Evolutionary conservation across 2,888 invertebrate genomes (phyloP), one percentile per base, ranked within the genome.

Genomic region (Embidobia sp.): DNA sequence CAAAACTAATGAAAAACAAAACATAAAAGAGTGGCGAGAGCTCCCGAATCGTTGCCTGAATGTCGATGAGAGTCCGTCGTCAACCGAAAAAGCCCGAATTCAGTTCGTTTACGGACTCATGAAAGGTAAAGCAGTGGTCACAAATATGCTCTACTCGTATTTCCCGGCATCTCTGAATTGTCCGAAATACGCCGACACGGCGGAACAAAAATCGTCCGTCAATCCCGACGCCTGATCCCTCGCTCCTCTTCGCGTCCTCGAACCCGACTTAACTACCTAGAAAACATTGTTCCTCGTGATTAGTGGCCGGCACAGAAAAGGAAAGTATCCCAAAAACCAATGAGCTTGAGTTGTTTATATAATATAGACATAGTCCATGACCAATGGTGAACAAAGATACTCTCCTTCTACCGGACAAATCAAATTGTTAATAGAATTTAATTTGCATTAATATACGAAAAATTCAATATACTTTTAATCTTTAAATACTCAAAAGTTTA

Each of bases 251-350:
- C 37, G 49, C 63, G 31, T 67, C 46, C 29, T 16, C 29, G n/a
- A 48, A n/a, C 18, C 18, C 4, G 19, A 53, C 44, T 35, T 29
- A 46, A 44, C 7, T 29, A 53, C 70, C 61, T 61, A 61, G 53
- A 57, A 70, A 61, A 61, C 70, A 53, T 70, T 61, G 51, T 70
- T 70, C 70, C 70, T 70, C 70, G 70, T 70, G 51, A 69, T 69
- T 59, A 69, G 49, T 57, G 5, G 53, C 13, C 19, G 48, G n/a
- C n/a, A n/a, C n/a, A n/a, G n/a, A n/a, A n/a, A n/a, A n/a, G n/a
- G n/a, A n/a, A n/a, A n/a, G n/a, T n/a, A n/a, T n/a, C n/a, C n/a
- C n/a, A n/a, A n/a, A n/a, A n/a, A n/a, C n/a, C n/a, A n/a, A n/a
- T n/a, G n/a, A n/a, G n/a, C n/a, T n/a, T n/a, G n/a, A n/a, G n/a